Percentiles rank a stretch among this genome's conserved stretches.
These are phyloP conservation scores for Axis porcinus DNA, from an alignment of 2,113 vertebrate genomes.

Conservation along the genomic window DNA sequence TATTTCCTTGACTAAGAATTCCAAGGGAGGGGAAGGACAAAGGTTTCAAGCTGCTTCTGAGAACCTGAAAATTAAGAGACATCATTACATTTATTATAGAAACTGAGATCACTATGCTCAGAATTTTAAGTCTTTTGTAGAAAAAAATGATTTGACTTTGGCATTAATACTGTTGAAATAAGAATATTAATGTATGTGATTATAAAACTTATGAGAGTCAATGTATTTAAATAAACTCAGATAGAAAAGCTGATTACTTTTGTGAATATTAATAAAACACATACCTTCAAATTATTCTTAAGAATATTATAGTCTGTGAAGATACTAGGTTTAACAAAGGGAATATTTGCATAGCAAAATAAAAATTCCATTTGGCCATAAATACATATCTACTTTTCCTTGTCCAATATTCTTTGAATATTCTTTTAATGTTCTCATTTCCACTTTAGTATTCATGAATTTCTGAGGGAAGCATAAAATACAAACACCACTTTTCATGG, in stretches of 20 bases:
- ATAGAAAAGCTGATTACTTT: neutral
- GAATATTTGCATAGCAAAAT: neutral
- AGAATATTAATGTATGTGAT: neutral
- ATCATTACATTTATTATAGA: neutral
- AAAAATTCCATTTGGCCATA: neutral
- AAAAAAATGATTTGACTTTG: neutral
- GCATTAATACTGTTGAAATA: neutral
- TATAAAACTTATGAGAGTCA: neutral
- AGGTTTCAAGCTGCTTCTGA: neutral
- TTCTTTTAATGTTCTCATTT: neutral
- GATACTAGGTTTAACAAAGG: neutral
- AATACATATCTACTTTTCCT: neutral
- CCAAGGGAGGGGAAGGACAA: neutral
- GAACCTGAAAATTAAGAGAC: neutral
- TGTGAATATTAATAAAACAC: neutral
- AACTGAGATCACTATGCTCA: neutral
- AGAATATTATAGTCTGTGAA: neutral
- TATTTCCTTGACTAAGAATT: neutral
- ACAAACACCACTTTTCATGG: neutral
- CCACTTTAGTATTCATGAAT: neutral
- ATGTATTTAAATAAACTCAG: neutral
- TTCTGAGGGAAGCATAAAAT: neutral
- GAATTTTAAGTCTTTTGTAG: neutral
- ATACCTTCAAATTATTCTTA: neutral
- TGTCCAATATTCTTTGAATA: neutral